Base-by-base conservation (phyloP, 2,888 invertebrate genomes). In the Drosophila sordidula region DNA sequence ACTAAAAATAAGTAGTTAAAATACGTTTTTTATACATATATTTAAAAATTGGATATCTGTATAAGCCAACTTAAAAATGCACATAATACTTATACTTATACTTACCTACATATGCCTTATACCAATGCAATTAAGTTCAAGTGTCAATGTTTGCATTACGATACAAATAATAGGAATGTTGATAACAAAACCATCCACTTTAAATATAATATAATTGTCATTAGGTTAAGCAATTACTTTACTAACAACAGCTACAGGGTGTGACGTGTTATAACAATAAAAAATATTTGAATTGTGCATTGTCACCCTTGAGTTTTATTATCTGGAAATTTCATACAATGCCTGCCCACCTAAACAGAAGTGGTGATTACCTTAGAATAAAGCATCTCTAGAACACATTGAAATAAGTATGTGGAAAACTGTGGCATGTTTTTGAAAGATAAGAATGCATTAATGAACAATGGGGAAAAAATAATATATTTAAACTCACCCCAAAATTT, bases 221-320 rank as follows among this genome's bases (percentile, higher is more conserved):
- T 85, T 84, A 89, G 83, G 86, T 89, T 88, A 87, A 88, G 83
- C 83, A 87, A 85, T 88, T 80, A 87, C 80, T 74, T 75, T 64
- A 44, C 72, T 56, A 47, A 84, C 81, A 83, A 80, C 69, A 69
- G 68, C 67, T 78, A 75, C 54, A 73, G 81, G 87, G 81, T 84
- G 82, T 75, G 86, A 87, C 87, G 87, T 87, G 89, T 85, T 85
- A 85, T 72, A 89, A 87, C 89, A 87, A 87, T 87, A 89, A 87
- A 87, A 89, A 85, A 87, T 80, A 89, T 87, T 80, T 77, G 81
- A 84, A 84, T 78, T 88, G 87, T 82, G 75, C 78, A 71, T 79
- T 88, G 89, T 87, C 88, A 88, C 88, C 89, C 89, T 82, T 75
- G 77, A 74, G 66, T 70, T 75, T 78, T 86, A 75, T 80, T 75